Evolutionary conservation across 2,888 invertebrate species (phyloP), one percentile per base, ranked within the genome.

Genomic region (Tromatobia lineatoria): DNA sequence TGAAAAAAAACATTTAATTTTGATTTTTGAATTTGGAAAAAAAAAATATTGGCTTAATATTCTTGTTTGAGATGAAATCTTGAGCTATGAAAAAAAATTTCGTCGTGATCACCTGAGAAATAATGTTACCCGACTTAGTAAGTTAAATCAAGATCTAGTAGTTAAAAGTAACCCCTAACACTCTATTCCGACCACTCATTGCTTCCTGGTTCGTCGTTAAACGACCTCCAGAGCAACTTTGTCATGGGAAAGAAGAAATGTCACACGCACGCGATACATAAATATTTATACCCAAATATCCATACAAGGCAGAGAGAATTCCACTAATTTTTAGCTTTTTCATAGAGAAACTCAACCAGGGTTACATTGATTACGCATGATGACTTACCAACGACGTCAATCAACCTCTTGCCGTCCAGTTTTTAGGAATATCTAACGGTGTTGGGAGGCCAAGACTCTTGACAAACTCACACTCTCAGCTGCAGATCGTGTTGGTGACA

Each of bases 141-240:
- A n/a, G n/a, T n/a, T n/a, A n/a, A n/a, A n/a, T n/a, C n/a, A n/a
- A n/a, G n/a, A n/a, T n/a, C n/a, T n/a, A n/a, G n/a, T n/a, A n/a
- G n/a, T n/a, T n/a, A n/a, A n/a, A n/a, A n/a, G n/a, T n/a, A n/a
- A n/a, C n/a, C 85, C 87, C 88, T 87, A 89, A 88, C 86, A 77
- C 87, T 87, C 86, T 87, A 87, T 87, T 74, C 89, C 84, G 86
- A 89, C 87, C 86, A 87, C 76, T 74, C 20, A 71, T 76, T 70
- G 29, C 80, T 79, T 79, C 70, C 75, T 80, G 45, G 69, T 75
- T 75, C 47, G 64, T 47, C 50, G 77, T 67, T 6, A 77, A 82
- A 45, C 34, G n/a, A 42, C 29, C 47, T 67, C 13, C 8, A 34
- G 38, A 25, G 20, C 45, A 64, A 79, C 52, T 34, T 50, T 4